Evolutionary conservation across 1,140 invertebrate species (phyloP).

Genomic region (Drosophila bocqueti): DNA sequence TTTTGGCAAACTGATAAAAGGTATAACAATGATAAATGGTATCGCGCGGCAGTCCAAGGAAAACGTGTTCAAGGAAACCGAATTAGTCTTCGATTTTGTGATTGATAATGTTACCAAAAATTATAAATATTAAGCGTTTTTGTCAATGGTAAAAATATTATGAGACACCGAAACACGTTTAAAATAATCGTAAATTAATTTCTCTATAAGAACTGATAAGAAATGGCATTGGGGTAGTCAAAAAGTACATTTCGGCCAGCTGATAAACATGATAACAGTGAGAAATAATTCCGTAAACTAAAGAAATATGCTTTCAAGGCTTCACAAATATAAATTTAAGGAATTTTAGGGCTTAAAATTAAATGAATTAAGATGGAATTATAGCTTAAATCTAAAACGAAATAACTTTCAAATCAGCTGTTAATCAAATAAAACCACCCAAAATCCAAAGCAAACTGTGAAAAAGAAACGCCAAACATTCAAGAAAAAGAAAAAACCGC

Average conservation of each 20-base stretch:
- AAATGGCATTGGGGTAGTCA: slow-evolving; percentile 36
- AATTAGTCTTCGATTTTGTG: slow-evolving; percentile 2
- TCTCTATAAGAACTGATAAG: slow-evolving; percentile 18
- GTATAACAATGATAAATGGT: slow-evolving; percentile 14
- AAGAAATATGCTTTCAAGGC: neutral
- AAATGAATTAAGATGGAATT: too few relatives aligned
- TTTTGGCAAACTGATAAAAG: slow-evolving; percentile 19
- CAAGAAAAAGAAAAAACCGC: slow-evolving; percentile 23
- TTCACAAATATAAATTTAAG: neutral
- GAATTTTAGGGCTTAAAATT: neutral
- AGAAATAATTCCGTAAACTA: slow-evolving; percentile 1
- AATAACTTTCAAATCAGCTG: slow-evolving; percentile 72
- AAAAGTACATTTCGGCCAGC: slow-evolving; percentile 1
- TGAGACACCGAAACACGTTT: neutral
- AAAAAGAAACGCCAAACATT: slow-evolving; percentile 43
- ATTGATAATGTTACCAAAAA: slow-evolving; percentile 2
- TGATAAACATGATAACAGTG: slow-evolving; percentile 11
- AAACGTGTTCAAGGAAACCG: slow-evolving; percentile 6
- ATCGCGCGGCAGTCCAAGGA: slow-evolving; percentile 3
- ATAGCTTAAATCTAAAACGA: neutral
- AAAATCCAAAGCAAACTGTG: slow-evolving; percentile 42
- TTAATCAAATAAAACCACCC: slow-evolving; percentile 55
- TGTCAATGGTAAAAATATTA: slow-evolving; percentile 2
- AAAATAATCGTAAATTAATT: slow-evolving; percentile 27
- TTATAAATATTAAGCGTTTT: slow-evolving; percentile 1